phyloP scores from a whole-genome alignment of 2,797 vertebrate genomes.

The Carduelis carduelis region DNA sequence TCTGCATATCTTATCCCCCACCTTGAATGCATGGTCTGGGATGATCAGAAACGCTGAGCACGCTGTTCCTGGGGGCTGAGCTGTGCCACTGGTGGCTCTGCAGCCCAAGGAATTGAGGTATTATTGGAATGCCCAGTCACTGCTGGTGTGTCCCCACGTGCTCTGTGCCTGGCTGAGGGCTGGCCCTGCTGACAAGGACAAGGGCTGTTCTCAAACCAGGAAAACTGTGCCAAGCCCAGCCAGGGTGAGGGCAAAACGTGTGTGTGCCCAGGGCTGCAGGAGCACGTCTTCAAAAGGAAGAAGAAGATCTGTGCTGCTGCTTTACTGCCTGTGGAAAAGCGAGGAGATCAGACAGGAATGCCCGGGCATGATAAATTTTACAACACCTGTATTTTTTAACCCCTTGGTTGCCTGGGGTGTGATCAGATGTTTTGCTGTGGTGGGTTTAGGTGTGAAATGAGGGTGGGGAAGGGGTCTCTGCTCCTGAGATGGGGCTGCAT shows the following conservation, averaged over 20 bases:
- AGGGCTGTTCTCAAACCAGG: accelerated
- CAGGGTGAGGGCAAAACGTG: not conserved
- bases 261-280: not conserved
- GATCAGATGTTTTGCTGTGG: not conserved
- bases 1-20: not conserved
- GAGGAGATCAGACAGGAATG: not conserved
- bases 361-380: not conserved
- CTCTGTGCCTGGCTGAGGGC: not conserved
- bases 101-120: not conserved
- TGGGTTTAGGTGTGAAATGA: not conserved
- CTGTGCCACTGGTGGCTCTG: not conserved
- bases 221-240: not conserved
- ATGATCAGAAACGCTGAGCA: not conserved
- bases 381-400: not conserved
- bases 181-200: not conserved
- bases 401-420: not conserved
- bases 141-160: accelerated
- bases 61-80: not conserved
- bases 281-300: not conserved
- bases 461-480: not conserved
- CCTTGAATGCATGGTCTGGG: not conserved
- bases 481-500: not conserved
- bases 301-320: not conserved
- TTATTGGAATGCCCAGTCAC: accelerated
- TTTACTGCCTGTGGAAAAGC: not conserved